phyloP scores from a whole-genome alignment of 2,797 vertebrate species.

The Muscicapa comitata region DNA sequence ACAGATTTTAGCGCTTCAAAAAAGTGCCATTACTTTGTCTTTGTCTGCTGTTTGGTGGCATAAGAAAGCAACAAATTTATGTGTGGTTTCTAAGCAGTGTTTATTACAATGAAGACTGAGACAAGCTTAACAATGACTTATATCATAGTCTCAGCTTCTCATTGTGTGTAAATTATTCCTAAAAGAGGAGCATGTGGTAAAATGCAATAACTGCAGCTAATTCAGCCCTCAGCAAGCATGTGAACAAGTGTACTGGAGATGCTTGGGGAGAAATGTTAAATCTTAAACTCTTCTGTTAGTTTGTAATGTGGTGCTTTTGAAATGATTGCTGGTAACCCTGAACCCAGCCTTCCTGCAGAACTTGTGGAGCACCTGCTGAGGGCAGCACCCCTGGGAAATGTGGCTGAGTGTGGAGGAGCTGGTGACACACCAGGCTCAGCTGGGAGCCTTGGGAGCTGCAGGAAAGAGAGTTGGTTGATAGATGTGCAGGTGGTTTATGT shows the following conservation, averaged over 20 bases:
- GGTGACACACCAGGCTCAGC: background rate
- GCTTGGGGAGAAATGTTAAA: background rate
- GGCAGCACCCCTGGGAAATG: background rate
- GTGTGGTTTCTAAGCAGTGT: background rate
- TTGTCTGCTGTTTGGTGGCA: background rate
- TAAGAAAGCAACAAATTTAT: background rate
- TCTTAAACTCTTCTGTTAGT: background rate
- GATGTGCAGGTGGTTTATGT: background rate
- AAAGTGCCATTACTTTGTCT: background rate
- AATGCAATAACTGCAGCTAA: background rate
- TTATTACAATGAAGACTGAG: background rate
- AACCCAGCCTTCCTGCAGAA: background rate
- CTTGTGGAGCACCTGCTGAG: accelerated
- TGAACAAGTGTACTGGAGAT: background rate
- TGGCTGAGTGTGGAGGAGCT: background rate
- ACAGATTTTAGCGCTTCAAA: background rate
- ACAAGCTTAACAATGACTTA: background rate
- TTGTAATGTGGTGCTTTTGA: background rate
- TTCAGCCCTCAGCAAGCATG: background rate
- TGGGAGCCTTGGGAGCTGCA: background rate
- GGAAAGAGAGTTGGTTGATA: background rate
- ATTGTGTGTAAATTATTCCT: background rate
- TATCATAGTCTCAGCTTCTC: background rate
- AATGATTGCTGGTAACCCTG: background rate
- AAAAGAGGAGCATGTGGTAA: background rate